Evolutionary conservation across 2,888 invertebrate genomes (phyloP).

Genomic region (Ormyrus nitidulus): DNA sequence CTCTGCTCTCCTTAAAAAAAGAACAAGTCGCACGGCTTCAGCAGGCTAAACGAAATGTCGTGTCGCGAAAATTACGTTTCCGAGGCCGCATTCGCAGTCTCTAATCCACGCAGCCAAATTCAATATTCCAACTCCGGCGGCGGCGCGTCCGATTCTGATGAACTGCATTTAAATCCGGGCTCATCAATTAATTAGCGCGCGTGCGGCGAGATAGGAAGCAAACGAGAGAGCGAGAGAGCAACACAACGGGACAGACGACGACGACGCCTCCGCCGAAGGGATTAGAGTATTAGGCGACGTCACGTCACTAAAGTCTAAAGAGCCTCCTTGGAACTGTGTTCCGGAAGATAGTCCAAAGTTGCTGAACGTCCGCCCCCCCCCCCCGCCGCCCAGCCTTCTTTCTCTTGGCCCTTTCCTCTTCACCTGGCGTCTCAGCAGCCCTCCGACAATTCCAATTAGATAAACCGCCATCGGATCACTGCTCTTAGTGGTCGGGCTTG

Average conservation of each 20-base stretch:
- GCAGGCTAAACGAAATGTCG: conserved; percentile 44
- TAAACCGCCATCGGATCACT: conserved; percentile 72
- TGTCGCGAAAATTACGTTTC: conserved; percentile 36
- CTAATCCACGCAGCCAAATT: conserved; percentile 47
- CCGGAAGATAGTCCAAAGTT: conserved; percentile 73
- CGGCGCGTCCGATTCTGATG: conserved; percentile 49
- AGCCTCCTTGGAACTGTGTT: conserved; percentile 72
- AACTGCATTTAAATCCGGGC: conserved; percentile 63
- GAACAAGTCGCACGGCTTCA: neutral
- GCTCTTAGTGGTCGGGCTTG: conserved; percentile 70
- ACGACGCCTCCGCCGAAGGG: conserved; percentile 65
- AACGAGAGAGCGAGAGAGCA: conserved; percentile 58
- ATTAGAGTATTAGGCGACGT: conserved; percentile 75
- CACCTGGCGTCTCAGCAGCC: conserved; percentile 59
- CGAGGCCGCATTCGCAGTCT: neutral
- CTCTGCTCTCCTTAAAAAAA: neutral
- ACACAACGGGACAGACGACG: conserved; percentile 61
- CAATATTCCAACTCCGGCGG: conserved; percentile 43
- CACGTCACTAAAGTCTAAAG: conserved; percentile 73
- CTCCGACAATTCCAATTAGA: conserved; percentile 74
- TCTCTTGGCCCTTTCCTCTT: neutral
- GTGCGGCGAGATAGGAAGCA: conserved; percentile 16
- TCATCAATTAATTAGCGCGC: conserved; percentile 72
- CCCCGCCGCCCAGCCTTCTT: conserved; percentile 35
- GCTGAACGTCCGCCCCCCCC: conserved; percentile 46